Base-by-base conservation (phyloP, 1,140 invertebrate species). In the Hermetia illucens region DNA sequence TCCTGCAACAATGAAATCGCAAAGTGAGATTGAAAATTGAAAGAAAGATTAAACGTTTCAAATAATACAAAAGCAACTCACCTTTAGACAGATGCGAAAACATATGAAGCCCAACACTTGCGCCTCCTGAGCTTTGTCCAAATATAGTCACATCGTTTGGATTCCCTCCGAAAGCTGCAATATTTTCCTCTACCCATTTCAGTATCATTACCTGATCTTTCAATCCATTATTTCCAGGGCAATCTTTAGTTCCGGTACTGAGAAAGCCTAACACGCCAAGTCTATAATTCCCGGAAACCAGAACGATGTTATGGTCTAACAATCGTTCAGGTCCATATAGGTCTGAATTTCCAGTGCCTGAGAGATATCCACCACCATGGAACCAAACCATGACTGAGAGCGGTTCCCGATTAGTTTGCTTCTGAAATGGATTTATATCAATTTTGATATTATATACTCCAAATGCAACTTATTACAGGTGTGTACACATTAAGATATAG, bases 401-500 rank as follows among this genome's bases (percentile, higher is more conserved):
- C 2, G 48, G 50, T 4, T 49, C 39, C 36, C 10, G 20, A 38
- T 5, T n/a, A n/a, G n/a, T n/a, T n/a, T n/a, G n/a, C n/a, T n/a
- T n/a, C n/a, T n/a, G n/a, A n/a, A n/a, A n/a, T n/a, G n/a, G n/a
- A n/a, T n/a, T n/a, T n/a, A n/a, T n/a, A n/a, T n/a, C n/a, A n/a
- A n/a, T n/a, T n/a, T n/a, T n/a, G n/a, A n/a, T n/a, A n/a, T n/a
- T n/a, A n/a, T n/a, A n/a, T n/a, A n/a, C n/a, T n/a, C n/a, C n/a
- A n/a, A n/a, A n/a, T n/a, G n/a, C n/a, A n/a, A n/a, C 35, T 44
- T 51, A 73, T 70, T 49, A 69, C 66, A 6, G 83, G 84, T 2
- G 78, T 75, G 52, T 87, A 89, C 8, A 91, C 78, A 51, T 91
- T 91, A 1, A 91, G 58, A 47, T 84, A 88, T 2, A 91, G 66